phyloP scores from a whole-genome alignment of 2,888 invertebrate genomes.

The Cerceris rybyensis region DNA sequence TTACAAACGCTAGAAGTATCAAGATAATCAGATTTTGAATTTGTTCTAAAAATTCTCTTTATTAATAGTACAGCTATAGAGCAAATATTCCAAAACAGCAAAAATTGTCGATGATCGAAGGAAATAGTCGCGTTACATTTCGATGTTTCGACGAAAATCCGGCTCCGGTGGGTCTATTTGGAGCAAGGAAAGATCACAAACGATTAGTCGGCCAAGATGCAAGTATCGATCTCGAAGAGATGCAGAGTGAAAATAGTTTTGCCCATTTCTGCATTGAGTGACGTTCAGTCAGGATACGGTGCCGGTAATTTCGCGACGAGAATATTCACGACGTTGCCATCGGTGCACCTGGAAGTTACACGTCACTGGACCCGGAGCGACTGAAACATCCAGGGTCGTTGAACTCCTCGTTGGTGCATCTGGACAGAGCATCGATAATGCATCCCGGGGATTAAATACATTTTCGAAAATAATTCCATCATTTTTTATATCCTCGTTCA shows the following conservation, averaged over 20 bases:
- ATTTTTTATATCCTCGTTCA: neutral
- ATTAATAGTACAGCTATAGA: no score
- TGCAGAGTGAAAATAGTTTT: constrained; percentile 50
- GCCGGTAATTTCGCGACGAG: constrained; percentile 55
- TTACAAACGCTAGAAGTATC: no score
- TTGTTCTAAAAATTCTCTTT: no score
- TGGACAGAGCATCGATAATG: constrained; percentile 35
- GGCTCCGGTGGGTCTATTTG: no score
- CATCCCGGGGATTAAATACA: constrained; percentile 24
- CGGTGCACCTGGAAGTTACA: constrained; percentile 55
- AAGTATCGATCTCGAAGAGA: constrained; percentile 39
- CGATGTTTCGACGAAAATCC: no score
- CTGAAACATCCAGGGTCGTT: constrained; percentile 53
- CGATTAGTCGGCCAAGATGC: constrained; percentile 21
- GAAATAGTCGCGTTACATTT: no score
- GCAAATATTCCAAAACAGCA: no score
- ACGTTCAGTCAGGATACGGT: constrained; percentile 45
- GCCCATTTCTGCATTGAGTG: constrained; percentile 42
- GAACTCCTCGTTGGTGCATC: constrained; percentile 46
- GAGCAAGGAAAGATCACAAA: neutral
- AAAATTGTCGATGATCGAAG: no score
- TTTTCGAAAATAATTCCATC: neutral
- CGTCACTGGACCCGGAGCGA: constrained; percentile 49
- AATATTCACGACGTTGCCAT: constrained; percentile 47
- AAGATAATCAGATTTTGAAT: no score